Percentiles rank a stretch among this genome's conserved stretches.
Conservation (phyloP, 1,140 invertebrate genomes). For the Zaprionus camerounensis region DNA sequence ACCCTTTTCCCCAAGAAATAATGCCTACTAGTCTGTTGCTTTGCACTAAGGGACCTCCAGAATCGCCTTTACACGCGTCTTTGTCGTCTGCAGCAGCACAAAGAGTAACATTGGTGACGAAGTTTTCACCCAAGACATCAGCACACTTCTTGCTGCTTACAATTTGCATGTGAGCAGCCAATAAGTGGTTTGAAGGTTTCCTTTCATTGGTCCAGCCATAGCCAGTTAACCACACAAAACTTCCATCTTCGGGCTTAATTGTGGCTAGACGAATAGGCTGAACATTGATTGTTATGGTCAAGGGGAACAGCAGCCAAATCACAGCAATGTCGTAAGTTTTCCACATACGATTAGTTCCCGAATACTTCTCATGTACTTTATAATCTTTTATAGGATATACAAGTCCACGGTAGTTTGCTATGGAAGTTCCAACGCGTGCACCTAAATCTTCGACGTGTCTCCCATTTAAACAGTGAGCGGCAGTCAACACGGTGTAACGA, state of each 20-base stretch:
- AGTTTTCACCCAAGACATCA: too few relatives aligned
- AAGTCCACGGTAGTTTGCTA: neutral
- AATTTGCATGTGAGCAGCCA: neutral
- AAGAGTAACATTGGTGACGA: neutral
- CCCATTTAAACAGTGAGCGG: neutral
- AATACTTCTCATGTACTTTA: neutral
- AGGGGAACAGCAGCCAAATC: neutral
- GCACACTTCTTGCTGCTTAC: neutral
- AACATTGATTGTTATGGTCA: neutral
- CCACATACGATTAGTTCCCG: neutral
- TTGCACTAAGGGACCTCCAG: constrained; percentile 17
- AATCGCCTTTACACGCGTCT: constrained; percentile 24
- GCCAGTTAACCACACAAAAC: neutral
- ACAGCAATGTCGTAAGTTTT: neutral
- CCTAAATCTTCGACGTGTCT: neutral
- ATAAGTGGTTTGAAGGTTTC: neutral
- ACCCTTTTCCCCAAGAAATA: constrained; percentile 23
- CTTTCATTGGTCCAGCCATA: neutral
- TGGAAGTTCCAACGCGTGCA: neutral
- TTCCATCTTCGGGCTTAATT: neutral
- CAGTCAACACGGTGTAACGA: constrained; percentile 11
- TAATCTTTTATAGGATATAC: neutral
- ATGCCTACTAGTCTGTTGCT: constrained; percentile 35
- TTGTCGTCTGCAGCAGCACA: constrained; percentile 9
- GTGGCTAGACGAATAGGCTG: neutral